A percentile compares a stretch with the other conserved stretches of the same genome.
These are phyloP conservation scores for Acanthurus lineatus DNA, from an alignment of 2,797 vertebrate genomes.

Conservation along the genomic window DNA sequence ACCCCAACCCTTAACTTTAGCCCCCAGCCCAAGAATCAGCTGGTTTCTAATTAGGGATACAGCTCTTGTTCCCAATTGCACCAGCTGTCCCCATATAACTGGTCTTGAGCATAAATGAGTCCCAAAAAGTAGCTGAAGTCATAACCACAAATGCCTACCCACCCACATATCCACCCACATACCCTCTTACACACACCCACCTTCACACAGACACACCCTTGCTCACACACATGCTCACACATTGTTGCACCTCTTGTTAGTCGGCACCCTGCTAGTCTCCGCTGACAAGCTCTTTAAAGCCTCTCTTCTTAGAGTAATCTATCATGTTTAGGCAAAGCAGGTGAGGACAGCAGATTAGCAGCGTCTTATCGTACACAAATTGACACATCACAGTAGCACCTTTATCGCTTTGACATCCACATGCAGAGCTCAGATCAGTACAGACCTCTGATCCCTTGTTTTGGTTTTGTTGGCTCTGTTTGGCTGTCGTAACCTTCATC, in stretches of 20 bases:
- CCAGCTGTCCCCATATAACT: too few species aligned
- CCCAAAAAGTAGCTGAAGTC: too few species aligned
- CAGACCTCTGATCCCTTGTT: neutral
- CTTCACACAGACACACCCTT: slow-evolving; percentile 3
- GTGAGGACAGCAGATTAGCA: slow-evolving; percentile 34
- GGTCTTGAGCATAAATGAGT: too few species aligned
- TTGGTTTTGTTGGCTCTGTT: slow-evolving; percentile 5
- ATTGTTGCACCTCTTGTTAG: slow-evolving; percentile 2
- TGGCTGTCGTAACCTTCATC: neutral
- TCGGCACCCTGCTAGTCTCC: neutral
- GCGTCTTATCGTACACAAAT: slow-evolving; percentile 4
- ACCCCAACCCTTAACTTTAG: too few species aligned
- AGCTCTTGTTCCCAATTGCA: too few species aligned
- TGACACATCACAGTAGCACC: slow-evolving; percentile 20
- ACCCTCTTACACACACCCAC: too few species aligned
- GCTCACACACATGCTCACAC: neutral
- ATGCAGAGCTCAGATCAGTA: neutral
- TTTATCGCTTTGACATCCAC: slow-evolving; percentile 20
- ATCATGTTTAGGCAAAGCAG: slow-evolving; percentile 41
- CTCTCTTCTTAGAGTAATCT: slow-evolving; percentile 19
- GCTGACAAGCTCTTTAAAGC: slow-evolving; percentile 43
- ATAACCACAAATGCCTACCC: too few species aligned
- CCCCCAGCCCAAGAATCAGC: too few species aligned
- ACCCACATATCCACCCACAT: too few species aligned
- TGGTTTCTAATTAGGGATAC: too few species aligned